phyloP scores from a whole-genome alignment of 2,797 vertebrate genomes.

The Crypturellus tataupa region DNA sequence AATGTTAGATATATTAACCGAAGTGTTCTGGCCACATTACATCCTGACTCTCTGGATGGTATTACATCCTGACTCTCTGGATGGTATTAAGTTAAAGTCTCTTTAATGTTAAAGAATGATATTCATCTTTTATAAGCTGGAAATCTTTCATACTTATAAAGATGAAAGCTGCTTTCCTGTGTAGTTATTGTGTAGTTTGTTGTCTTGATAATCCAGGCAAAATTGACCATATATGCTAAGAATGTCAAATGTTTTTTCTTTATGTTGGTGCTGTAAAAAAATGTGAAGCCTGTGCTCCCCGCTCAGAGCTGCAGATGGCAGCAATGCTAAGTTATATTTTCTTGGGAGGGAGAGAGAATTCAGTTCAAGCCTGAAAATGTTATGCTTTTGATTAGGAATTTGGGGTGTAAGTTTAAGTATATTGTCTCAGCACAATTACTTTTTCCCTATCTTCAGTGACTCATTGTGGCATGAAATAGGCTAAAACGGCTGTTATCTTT shows the following conservation, averaged over 20 bases:
- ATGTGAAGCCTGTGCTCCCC: background rate
- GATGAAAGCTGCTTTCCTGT: background rate
- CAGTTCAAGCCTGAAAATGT: background rate
- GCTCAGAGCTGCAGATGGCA: constrained; percentile 57
- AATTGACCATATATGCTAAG: background rate
- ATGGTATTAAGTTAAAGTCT: background rate
- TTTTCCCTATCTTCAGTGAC: background rate
- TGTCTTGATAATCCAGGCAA: background rate
- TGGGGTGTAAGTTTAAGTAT: background rate
- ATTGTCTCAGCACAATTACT: background rate
- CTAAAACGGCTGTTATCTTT: background rate
- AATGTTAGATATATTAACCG: background rate
- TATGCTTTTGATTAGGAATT: background rate
- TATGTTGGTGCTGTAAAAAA: background rate
- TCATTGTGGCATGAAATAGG: background rate
- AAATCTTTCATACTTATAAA: background rate
- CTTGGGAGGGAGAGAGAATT: background rate
- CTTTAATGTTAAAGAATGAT: background rate
- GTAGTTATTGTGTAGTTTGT: background rate
- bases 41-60: background rate
- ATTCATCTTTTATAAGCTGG: background rate
- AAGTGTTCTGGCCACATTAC: background rate
- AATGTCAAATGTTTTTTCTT: background rate
- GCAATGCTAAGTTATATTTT: constrained; percentile 31
- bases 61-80: background rate